A percentile compares a stretch with the other conserved stretches of the same genome.
Evolutionary conservation across 2,113 vertebrate genomes (phyloP).

Genomic region (Rhinoptilus africanus): DNA sequence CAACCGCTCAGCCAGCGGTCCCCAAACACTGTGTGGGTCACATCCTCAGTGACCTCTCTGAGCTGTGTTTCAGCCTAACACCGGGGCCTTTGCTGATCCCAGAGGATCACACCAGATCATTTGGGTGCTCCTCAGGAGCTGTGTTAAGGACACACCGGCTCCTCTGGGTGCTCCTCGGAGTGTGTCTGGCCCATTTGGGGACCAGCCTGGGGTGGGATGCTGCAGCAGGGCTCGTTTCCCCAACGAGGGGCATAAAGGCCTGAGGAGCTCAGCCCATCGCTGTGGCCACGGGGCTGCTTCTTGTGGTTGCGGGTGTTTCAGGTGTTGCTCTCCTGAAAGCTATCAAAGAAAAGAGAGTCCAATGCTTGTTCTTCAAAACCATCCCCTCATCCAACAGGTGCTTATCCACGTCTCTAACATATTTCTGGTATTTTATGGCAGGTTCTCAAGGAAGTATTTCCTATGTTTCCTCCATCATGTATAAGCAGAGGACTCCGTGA

Average conservation of each 20-base stretch:
- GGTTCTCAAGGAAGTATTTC: neutral
- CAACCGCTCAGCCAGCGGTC: neutral
- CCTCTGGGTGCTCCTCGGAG: neutral
- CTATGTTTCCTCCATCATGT: fast-evolving
- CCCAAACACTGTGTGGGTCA: neutral
- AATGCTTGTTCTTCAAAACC: neutral
- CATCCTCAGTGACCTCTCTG: neutral
- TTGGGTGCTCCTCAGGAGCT: neutral
- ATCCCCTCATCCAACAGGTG: neutral
- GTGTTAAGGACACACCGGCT: neutral
- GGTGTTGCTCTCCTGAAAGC: neutral
- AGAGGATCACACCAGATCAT: neutral
- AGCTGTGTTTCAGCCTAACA: neutral
- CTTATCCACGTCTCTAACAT: neutral
- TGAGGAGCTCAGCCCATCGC: neutral
- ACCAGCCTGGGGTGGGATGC: neutral
- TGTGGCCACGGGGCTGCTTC: neutral
- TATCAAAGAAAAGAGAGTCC: neutral
- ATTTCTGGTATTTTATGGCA: neutral
- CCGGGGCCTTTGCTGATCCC: neutral
- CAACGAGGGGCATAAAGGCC: fast-evolving
- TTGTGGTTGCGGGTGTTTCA: fast-evolving
- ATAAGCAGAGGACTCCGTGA: too few relatives aligned
- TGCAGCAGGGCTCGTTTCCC: neutral
- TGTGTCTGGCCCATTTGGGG: neutral